These are phyloP conservation scores for Melanotaenia boesemani DNA, from an alignment of 2,797 vertebrate species.

Conservation along the genomic window DNA sequence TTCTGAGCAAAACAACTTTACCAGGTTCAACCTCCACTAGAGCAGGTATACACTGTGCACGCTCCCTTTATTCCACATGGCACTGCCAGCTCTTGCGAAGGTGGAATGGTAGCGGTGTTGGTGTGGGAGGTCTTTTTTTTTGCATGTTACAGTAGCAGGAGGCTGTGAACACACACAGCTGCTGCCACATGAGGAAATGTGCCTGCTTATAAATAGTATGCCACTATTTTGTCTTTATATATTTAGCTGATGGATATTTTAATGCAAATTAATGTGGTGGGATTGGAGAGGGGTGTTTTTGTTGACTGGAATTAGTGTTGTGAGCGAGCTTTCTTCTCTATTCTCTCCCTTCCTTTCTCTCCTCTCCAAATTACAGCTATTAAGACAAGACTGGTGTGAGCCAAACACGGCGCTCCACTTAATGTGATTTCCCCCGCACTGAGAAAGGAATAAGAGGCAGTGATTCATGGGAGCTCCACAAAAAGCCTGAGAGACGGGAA, in stretches of 20 bases:
- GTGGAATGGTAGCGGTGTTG: constrained; percentile 59
- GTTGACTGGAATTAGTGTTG: constrained; percentile 85
- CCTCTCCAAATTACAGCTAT: constrained; percentile 86
- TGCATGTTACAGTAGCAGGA: constrained; percentile 46
- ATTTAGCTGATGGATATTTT: constrained; percentile 82
- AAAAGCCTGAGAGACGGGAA: constrained; percentile 70
- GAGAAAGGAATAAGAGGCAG: constrained; percentile 79
- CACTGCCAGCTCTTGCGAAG: constrained; percentile 43
- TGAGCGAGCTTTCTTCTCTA: constrained; percentile 79
- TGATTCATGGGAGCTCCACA: constrained; percentile 77
- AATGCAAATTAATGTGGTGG: constrained; percentile 81
- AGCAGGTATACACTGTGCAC: constrained; percentile 32
- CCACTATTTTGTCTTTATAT: constrained; percentile 79
- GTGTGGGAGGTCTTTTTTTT: constrained; percentile 73
- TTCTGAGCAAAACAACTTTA: not conserved
- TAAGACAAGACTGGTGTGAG: constrained; percentile 81
- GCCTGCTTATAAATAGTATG: constrained; percentile 67
- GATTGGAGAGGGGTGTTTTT: constrained; percentile 80
- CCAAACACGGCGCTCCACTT: constrained; percentile 83
- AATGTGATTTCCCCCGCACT: constrained; percentile 82
- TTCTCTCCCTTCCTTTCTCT: constrained; percentile 80
- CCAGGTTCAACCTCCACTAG: not conserved
- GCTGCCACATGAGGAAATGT: constrained; percentile 45
- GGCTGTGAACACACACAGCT: constrained; percentile 48
- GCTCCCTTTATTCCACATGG: constrained; percentile 17